Percentiles rank a stretch among this genome's conserved stretches.
Conservation (phyloP, 2,797 vertebrate species). For the Gymnodraco acuticeps region DNA sequence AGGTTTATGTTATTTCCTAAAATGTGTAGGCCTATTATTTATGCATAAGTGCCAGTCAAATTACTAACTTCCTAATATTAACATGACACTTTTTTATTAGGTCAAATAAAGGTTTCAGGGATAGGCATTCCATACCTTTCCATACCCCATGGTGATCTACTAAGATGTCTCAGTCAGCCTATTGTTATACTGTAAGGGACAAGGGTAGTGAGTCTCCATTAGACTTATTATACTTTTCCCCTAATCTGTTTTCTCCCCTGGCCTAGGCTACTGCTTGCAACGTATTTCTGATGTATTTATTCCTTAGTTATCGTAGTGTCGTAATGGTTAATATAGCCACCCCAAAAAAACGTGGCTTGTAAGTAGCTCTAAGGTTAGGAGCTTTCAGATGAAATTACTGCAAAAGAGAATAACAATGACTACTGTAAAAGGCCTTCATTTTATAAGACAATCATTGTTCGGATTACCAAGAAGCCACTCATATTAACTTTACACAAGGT, state of each 20-base stretch:
- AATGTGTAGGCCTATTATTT: background rate
- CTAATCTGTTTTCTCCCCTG: background rate
- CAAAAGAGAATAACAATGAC: background rate
- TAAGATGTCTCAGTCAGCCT: too few species aligned
- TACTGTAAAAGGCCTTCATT: background rate
- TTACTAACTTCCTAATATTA: background rate
- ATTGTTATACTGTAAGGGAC: background rate
- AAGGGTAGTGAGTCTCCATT: background rate
- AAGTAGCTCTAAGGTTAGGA: background rate
- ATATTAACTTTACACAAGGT: background rate
- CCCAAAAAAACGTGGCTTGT: background rate
- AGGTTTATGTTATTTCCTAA: background rate
- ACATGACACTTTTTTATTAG: background rate
- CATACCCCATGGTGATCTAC: too few species aligned
- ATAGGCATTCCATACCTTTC: background rate
- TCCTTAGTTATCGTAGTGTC: background rate
- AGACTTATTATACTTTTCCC: background rate
- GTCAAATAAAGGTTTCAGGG: background rate
- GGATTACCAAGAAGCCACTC: background rate
- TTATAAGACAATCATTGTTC: constrained; percentile 4
- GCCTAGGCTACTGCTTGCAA: background rate
- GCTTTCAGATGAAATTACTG: background rate
- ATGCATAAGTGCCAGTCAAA: background rate
- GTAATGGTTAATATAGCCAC: too few species aligned
- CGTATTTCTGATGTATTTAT: background rate